Conservation (phyloP, 2,888 invertebrate genomes). For the Drosophila kambysellisi region DNA sequence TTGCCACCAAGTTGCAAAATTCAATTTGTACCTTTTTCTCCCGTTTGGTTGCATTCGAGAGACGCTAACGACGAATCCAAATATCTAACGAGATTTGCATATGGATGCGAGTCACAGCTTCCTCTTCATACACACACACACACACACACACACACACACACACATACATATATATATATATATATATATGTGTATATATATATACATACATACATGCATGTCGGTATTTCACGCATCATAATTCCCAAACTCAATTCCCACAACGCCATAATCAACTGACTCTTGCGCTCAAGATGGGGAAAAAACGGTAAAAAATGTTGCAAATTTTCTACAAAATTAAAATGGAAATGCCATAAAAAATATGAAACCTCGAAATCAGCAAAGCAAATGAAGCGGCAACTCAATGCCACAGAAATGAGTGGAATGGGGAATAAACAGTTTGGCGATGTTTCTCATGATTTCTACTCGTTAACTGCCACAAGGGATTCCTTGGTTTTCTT, state of each 20-base stretch:
- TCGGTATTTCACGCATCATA: conserved; percentile 68
- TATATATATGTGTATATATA: not conserved
- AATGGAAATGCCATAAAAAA: conserved; percentile 68
- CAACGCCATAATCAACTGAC: conserved; percentile 72
- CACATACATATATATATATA: not conserved
- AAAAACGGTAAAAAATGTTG: conserved; percentile 28
- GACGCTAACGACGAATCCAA: conserved; percentile 52
- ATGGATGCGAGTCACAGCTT: conserved; percentile 53
- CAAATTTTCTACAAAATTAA: conserved; percentile 62
- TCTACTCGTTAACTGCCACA: conserved; percentile 11
- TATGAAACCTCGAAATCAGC: conserved; percentile 71
- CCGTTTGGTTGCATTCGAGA: conserved; percentile 54
- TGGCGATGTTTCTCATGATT: not conserved
- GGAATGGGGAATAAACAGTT: not conserved
- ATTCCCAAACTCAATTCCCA: conserved; percentile 77
- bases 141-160: not conserved
- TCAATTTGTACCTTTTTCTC: conserved; percentile 64
- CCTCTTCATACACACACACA: conserved; percentile 7
- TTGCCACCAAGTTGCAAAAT: conserved; percentile 63
- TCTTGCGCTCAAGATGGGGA: conserved; percentile 38
- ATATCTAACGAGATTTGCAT: conserved; percentile 75
- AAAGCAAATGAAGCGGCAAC: conserved; percentile 68
- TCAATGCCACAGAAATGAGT: not conserved
- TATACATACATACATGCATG: not conserved
- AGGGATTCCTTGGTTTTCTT: conserved; percentile 6